Evolutionary conservation across 2,113 vertebrate genomes (phyloP), one percentile per base, ranked within the genome.

Genomic region (Scophthalmus maximus): DNA sequence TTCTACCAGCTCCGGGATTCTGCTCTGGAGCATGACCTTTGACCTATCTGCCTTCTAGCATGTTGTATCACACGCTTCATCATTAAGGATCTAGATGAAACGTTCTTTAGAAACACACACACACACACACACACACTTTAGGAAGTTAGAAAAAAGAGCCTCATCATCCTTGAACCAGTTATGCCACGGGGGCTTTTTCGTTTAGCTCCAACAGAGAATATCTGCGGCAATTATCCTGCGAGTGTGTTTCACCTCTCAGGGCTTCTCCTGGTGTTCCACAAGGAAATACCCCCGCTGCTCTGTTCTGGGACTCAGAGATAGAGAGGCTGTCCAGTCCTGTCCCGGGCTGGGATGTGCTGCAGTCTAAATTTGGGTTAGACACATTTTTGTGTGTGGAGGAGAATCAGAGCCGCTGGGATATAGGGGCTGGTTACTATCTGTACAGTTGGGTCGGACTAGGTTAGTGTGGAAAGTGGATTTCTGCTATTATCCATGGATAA

Each of bases 211-310:
- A 29, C 44, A 71, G 32, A 50, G 27, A 67, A n/a, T 63, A 51
- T 60, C 65, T 70, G 70, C 73, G 62, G 76, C 71, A 74, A 79
- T 78, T 78, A 73, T 70, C 74, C 44, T 57, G 68, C 52, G 44
- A 81, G 62, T 57, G 67, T 76, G 18, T 46, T 80, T 78, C 70
- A 85, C 78, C 75, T 88, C 73, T 73, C 74, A 67, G 80, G 72
- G 81, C 49, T 86, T 76, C 73, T 86, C 76, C 74, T 73, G 79
- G 82, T 73, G 65, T 80, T 83, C 84, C 80, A 83, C 73, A 73
- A 90, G 84, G 80, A 90, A 87, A 88, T 68, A 81, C 82, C 86
- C n/a, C 81, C 62, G 73, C 73, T 82, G 65, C 8, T 58, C 70
- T 70, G 83, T 76, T 79, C 79, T 84, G 76, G 82, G 85, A 84